phyloP scores from a whole-genome alignment of 37 sponge, comb jelly and placozoan genomes.

The Diacarnus erythraeanus region DNA sequence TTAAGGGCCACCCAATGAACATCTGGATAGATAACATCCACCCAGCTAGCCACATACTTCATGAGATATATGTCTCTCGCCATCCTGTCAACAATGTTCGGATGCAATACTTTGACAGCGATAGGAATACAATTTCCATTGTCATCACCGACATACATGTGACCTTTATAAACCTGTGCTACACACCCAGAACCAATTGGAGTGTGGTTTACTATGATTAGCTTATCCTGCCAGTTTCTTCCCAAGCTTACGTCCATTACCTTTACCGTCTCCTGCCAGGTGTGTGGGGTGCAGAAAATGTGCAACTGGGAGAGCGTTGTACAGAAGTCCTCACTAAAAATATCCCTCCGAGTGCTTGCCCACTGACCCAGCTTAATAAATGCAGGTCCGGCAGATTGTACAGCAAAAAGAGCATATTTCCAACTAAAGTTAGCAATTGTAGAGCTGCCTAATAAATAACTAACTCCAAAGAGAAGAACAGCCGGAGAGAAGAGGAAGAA shows the following conservation, averaged over 20 bases:
- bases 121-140: slow-evolving; percentile 19
- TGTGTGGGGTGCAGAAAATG: slow-evolving; percentile 38
- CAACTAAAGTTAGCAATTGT: slow-evolving; percentile 15
- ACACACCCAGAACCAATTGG: slow-evolving; percentile 78
- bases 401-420: slow-evolving; percentile 16
- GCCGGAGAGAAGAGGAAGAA: slow-evolving; percentile 42
- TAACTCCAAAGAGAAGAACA: slow-evolving; percentile 1
- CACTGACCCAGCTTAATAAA: slow-evolving; percentile 81
- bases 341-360: slow-evolving; percentile 71
- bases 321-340: slow-evolving; percentile 60
- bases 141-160: background rate
- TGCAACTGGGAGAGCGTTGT: slow-evolving; percentile 56
- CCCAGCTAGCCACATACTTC: slow-evolving; percentile 56
- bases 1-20: slow-evolving; percentile 61
- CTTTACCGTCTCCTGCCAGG: slow-evolving; percentile 52
- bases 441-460: slow-evolving; percentile 5
- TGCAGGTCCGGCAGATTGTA: slow-evolving; percentile 65
- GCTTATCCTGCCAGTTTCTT: slow-evolving; percentile 31
- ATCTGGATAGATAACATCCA: slow-evolving; percentile 58
- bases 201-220: slow-evolving; percentile 12
- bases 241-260: slow-evolving; percentile 44
- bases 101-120: slow-evolving; percentile 74
- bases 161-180: slow-evolving; percentile 69
- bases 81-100: slow-evolving; percentile 37
- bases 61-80: slow-evolving; percentile 50